These are phyloP conservation scores for Anticlea derivata DNA, from an alignment of 2,888 invertebrate species.

Conservation along the genomic window DNA sequence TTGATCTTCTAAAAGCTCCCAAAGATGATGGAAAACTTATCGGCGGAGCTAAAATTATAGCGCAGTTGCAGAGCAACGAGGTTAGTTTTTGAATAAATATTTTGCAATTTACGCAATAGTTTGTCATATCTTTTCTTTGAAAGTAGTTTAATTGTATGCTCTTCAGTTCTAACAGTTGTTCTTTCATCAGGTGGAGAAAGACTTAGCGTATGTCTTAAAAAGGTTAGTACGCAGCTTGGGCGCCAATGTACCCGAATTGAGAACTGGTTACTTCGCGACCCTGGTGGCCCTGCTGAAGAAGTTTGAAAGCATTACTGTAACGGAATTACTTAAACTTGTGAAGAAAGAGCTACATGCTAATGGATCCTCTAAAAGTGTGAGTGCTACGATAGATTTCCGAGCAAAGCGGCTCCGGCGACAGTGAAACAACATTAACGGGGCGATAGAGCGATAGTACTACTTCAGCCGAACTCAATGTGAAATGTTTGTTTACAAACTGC, in stretches of 20 bases:
- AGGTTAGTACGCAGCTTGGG: slow-evolving; percentile 89
- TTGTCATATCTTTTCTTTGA: not conserved
- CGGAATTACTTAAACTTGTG: slow-evolving; percentile 83
- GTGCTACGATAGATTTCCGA: no score
- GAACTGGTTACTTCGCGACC: slow-evolving; percentile 88
- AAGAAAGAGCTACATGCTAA: slow-evolving; percentile 86
- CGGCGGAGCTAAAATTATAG: slow-evolving; percentile 73
- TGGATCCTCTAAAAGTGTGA: slow-evolving; percentile 87
- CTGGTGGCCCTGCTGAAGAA: slow-evolving; percentile 85
- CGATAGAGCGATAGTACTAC: no score
- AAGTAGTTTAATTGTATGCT: not conserved
- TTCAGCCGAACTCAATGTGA: no score
- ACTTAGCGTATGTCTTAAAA: slow-evolving; percentile 86
- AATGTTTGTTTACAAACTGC: no score
- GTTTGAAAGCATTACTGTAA: slow-evolving; percentile 73
- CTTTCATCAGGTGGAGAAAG: slow-evolving; percentile 82
- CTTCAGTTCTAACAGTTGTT: slow-evolving; percentile 19
- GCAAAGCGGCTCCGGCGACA: no score
- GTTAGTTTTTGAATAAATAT: slow-evolving; percentile 52
- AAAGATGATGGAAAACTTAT: slow-evolving; percentile 66
- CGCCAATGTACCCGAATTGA: slow-evolving; percentile 85
- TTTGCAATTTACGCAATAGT: not conserved
- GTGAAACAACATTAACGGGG: no score
- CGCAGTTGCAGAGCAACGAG: slow-evolving; percentile 65
- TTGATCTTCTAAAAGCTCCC: slow-evolving; percentile 64